These are phyloP conservation scores for Tetraneura akinire DNA, from an alignment of 1,140 invertebrate genomes.

Conservation along the genomic window DNA sequence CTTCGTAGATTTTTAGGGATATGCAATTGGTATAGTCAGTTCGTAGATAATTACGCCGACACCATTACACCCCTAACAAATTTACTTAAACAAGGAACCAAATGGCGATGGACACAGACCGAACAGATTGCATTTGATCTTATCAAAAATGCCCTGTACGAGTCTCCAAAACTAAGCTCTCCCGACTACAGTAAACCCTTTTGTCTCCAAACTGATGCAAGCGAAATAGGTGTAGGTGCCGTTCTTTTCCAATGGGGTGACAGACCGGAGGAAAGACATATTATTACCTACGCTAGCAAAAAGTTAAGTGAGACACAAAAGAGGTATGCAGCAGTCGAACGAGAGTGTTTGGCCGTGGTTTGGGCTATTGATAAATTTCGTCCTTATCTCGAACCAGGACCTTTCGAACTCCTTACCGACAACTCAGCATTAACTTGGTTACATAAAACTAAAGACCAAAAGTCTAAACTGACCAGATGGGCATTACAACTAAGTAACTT, in stretches of 20 bases:
- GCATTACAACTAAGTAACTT: no score
- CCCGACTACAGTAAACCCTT: not conserved
- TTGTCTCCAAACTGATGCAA: not conserved
- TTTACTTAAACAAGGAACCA: not conserved
- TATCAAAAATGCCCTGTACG: not conserved
- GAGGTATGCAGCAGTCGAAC: not conserved
- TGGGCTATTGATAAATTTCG: not conserved
- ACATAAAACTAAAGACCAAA: not conserved
- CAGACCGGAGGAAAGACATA: not conserved
- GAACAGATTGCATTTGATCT: conserved; percentile 10
- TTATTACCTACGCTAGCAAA: not conserved
- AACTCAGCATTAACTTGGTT: not conserved
- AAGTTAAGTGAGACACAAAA: not conserved
- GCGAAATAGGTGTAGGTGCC: not conserved
- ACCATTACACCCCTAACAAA: not conserved
- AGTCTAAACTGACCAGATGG: not conserved
- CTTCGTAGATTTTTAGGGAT: conserved; percentile 58
- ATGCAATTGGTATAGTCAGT: conserved; percentile 7
- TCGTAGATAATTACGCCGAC: not conserved
- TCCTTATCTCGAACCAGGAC: not conserved
- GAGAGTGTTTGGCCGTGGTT: not conserved
- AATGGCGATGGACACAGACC: not conserved
- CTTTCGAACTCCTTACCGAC: no score
- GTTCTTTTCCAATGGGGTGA: conserved; percentile 21
- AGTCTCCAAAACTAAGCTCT: not conserved